Base-by-base conservation (phyloP, 2,888 invertebrate species). In the Euzophera pinguis region DNA sequence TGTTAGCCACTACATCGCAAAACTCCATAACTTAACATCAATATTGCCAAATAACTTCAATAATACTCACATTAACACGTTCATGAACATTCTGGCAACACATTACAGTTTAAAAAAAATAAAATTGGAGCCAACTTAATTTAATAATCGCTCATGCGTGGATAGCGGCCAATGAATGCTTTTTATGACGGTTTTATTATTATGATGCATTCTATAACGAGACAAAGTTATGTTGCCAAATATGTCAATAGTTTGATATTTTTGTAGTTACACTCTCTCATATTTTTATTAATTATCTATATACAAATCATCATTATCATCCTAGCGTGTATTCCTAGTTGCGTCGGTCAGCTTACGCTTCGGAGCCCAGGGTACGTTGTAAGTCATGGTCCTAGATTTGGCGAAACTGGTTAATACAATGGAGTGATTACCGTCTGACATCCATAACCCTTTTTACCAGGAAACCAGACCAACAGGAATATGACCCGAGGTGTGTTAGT, bases 161-260 rank as follows among this genome's bases (percentile, higher is more conserved):
- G 88, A 84, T 79, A 75, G 77, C 73, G 78, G 87, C 86, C 88
- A 88, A 89, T 89, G 86, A 89, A 84, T 70, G 73, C 75, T 81
- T 85, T 89, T 90, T 83, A 90, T 88, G 70, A 81, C 74, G 63
- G 77, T 89, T 89, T 89, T 89, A 90, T 88, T 86, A 87, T 83
- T 81, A 85, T 81, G 83, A 79, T 87, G 81, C 85, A 89, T 16
- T 45, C 14, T 13, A 45, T 45, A 45, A 32, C 45, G 14, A 32
- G 32, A 8, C 42, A 13, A 10, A 45, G 45, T 45, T 32, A 45
- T 29, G 14, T 39, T 39, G 85, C 73, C 75, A 45, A 45, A 45
- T 45, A 32, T 45, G 32, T 45, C 45, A 13, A 14, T 32, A 32
- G 45, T 8, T 29, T 9, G 13, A 14, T 32, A 14, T 12, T n/a